A percentile compares a stretch with the other conserved stretches of the same genome.
phyloP scores from a whole-genome alignment of 2,888 invertebrate genomes.

The Latrodectus hesperus region DNA sequence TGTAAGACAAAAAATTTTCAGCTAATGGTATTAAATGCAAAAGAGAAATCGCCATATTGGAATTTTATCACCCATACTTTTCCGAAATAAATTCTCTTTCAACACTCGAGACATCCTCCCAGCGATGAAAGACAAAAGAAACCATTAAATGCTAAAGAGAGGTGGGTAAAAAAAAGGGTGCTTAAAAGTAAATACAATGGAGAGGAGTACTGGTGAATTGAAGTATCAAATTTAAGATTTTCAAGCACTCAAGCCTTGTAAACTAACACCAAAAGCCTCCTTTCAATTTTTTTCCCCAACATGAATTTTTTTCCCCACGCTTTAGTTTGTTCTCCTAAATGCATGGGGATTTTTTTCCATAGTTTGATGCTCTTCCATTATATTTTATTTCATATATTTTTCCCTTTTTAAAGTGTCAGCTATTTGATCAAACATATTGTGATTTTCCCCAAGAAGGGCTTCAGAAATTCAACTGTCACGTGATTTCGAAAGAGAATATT shows the following conservation, averaged over 20 bases:
- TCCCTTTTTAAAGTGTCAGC: conserved; percentile 14
- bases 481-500: no score
- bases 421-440: conserved; percentile 54
- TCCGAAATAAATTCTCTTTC: no score
- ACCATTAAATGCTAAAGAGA: background rate
- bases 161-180: conserved; percentile 1
- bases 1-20: no score
- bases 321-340: conserved; percentile 66
- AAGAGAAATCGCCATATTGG: no score
- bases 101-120: background rate
- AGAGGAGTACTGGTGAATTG: conserved; percentile 35
- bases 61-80: no score
- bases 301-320: conserved; percentile 11
- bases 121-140: background rate
- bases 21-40: no score
- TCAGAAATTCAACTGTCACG: background rate
- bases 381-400: conserved; percentile 46
- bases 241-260: conserved; percentile 57
- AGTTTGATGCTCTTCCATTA: conserved; percentile 30
- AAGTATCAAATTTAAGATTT: conserved; percentile 54
- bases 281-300: conserved; percentile 6
- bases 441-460: conserved; percentile 36
- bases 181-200: conserved; percentile 16
- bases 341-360: conserved; percentile 57
- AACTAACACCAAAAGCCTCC: conserved; percentile 44